Evolutionary conservation across 2,888 invertebrate genomes (phyloP).

Genomic region (Acanthoscelides obtectus): DNA sequence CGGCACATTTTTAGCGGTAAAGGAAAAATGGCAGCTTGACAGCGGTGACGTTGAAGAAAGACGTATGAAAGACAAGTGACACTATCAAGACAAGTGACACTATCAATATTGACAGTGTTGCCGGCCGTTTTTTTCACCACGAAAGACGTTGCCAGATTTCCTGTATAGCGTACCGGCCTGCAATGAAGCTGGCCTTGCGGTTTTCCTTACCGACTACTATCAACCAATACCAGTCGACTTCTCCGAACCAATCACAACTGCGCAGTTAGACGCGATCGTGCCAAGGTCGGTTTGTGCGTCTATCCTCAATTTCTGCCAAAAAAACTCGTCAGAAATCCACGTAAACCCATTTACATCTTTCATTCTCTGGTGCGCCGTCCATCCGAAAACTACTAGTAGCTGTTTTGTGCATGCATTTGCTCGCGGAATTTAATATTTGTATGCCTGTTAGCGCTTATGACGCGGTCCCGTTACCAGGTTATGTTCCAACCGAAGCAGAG

Average conservation of each 20-base stretch:
- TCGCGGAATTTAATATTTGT: neutral
- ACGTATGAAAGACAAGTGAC: no score
- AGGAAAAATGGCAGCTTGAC: no score
- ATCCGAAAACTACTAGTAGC: neutral
- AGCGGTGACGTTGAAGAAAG: no score
- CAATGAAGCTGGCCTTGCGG: neutral
- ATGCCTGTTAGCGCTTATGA: neutral
- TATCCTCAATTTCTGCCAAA: neutral
- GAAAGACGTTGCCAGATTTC: no score
- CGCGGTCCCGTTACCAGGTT: neutral
- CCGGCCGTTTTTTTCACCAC: no score
- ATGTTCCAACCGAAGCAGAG: neutral
- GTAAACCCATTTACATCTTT: neutral
- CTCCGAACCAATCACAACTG: neutral
- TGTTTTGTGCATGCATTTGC: neutral
- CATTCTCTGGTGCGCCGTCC: neutral
- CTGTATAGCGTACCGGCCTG: neutral
- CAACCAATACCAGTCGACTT: neutral
- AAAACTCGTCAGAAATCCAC: neutral
- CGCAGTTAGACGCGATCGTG: neutral
- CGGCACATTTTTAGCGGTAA: no score
- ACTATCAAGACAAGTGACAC: no score
- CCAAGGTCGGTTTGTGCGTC: neutral
- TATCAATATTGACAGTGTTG: no score
- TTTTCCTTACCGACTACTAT: neutral